A percentile compares a stretch with the other conserved stretches of the same genome.
Evolutionary conservation across 2,113 vertebrate genomes (phyloP).

Genomic region (Dasyprocta punctata): DNA sequence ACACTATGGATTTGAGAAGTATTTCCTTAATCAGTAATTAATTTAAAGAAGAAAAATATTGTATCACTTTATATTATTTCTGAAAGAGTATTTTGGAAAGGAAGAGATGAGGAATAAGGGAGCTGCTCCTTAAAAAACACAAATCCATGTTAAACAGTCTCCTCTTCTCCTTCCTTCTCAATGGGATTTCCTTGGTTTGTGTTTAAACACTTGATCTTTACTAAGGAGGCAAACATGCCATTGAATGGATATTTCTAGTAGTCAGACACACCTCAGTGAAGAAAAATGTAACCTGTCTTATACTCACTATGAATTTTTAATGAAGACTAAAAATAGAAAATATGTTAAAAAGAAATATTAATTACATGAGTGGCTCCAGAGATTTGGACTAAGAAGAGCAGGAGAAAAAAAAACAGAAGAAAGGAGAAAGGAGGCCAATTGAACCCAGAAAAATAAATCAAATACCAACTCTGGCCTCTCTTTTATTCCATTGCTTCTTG

Average conservation of each 20-base stretch:
- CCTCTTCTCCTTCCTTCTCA: not conserved
- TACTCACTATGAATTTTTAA: not conserved
- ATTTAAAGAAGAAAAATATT: not conserved
- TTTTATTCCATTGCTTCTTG: not conserved
- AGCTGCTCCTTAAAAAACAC: not conserved
- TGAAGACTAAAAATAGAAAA: not conserved
- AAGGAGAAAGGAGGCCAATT: not conserved
- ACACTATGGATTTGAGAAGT: not conserved
- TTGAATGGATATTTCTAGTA: not conserved
- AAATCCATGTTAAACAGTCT: not conserved
- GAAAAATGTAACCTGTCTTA: not conserved
- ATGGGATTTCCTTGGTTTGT: not conserved
- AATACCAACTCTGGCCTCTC: not conserved
- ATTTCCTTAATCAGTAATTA: not conserved
- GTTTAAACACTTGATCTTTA: not conserved
- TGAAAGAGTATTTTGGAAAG: not conserved
- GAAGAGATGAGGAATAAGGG: not conserved
- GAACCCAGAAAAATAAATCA: not conserved
- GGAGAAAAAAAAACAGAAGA: not conserved
- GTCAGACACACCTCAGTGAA: not conserved
- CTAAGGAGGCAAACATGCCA: not conserved
- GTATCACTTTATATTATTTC: not conserved
- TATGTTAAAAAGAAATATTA: not conserved
- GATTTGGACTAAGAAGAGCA: not conserved
- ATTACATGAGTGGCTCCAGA: not conserved